phyloP scores from a whole-genome alignment of 2,888 invertebrate species.

The Himalopsyche tibetana region DNA sequence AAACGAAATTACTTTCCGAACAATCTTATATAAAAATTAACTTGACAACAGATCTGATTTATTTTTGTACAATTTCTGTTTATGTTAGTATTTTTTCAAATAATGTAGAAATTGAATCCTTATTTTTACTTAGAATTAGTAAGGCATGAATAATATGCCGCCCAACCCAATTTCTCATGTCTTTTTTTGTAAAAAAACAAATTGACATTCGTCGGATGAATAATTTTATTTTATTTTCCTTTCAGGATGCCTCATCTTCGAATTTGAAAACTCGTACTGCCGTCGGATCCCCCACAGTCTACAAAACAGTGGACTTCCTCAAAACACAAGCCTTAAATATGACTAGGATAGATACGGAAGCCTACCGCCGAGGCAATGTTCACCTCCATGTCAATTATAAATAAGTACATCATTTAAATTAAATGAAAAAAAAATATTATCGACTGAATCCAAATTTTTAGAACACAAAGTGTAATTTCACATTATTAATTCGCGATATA shows the following conservation, averaged over 20 bases:
- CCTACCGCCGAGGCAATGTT: slow-evolving; percentile 73
- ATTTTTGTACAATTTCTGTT: too few species aligned
- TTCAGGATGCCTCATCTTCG: slow-evolving; percentile 66
- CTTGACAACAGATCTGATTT: too few species aligned
- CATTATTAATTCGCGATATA: background rate
- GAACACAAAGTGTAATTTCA: background rate
- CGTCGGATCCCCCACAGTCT: slow-evolving; percentile 77
- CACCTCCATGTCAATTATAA: background rate
- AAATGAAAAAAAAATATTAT: background rate
- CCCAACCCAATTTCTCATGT: background rate
- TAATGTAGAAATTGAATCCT: too few species aligned
- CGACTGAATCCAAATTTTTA: slow-evolving; percentile 10
- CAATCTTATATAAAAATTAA: too few species aligned
- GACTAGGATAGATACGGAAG: slow-evolving; percentile 87
- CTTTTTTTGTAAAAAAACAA: background rate
- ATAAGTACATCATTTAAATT: background rate
- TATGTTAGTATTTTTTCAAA: too few species aligned
- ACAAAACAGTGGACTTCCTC: slow-evolving; percentile 95
- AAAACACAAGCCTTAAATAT: slow-evolving; percentile 96
- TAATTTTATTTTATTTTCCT: slow-evolving; percentile 10
- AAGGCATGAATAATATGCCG: background rate
- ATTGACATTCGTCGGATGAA: too few species aligned
- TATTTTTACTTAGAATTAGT: too few species aligned
- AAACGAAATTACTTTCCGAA: too few species aligned
- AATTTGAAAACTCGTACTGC: slow-evolving; percentile 54